phyloP scores from a whole-genome alignment of 30 jellyfish, hydroid and myxozoan genomes.

The Aurelia aurita complex sp. Pacific region DNA sequence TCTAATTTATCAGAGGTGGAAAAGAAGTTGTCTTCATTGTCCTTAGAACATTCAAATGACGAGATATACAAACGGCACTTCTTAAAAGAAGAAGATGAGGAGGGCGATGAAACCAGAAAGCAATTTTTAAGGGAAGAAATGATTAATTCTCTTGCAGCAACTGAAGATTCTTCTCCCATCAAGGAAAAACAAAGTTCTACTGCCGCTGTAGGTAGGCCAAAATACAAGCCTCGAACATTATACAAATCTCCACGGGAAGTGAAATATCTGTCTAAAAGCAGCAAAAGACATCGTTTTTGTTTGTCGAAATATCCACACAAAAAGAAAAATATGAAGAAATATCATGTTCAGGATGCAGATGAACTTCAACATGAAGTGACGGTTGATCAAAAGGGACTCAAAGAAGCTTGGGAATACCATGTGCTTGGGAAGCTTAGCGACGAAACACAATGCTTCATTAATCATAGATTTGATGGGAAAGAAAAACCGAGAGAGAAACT shows the following conservation, averaged over 20 bases:
- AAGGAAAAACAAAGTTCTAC: neutral
- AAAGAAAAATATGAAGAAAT: conserved; percentile 10
- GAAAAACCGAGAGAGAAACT: conserved; percentile 67
- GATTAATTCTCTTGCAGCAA: neutral
- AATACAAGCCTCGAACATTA: neutral
- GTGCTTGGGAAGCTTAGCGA: conserved; percentile 59
- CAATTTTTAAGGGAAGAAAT: neutral
- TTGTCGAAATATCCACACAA: conserved; percentile 57
- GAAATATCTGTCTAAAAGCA: conserved; percentile 43
- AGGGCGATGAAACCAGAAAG: neutral
- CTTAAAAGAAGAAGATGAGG: conserved; percentile 19
- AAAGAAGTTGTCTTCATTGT: conserved; percentile 42
- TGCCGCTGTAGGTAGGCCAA: neutral
- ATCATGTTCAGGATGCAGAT: conserved; percentile 34
- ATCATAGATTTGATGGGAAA: conserved; percentile 72
- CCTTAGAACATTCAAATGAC: conserved; percentile 48
- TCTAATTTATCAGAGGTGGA: conserved; percentile 50
- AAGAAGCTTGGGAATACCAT: conserved; percentile 66
- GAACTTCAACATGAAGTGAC: conserved; percentile 65
- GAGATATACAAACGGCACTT: conserved; percentile 46
- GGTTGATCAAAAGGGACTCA: conserved; percentile 62
- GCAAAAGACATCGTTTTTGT: conserved; percentile 58
- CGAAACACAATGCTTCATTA: conserved; percentile 60
- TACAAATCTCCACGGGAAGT: conserved; percentile 19
- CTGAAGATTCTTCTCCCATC: neutral